Percentiles rank a stretch among this genome's conserved stretches.
These are phyloP conservation scores for Misgurnus anguillicaudatus DNA, from an alignment of 2,113 vertebrate species.

Conservation along the genomic window DNA sequence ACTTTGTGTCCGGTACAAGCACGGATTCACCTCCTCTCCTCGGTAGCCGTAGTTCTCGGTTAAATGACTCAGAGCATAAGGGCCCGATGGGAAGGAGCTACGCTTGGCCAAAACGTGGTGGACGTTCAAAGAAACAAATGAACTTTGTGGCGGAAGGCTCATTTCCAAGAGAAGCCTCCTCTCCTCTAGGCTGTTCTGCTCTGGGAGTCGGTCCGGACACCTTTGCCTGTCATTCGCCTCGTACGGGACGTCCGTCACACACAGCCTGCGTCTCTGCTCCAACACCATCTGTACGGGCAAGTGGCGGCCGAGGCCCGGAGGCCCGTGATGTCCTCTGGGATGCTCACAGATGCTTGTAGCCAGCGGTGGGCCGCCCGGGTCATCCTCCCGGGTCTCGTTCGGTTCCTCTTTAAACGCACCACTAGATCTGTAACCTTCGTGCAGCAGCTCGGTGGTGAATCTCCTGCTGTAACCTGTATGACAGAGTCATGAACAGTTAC, in stretches of 20 bases:
- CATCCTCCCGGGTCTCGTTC: constrained; percentile 62
- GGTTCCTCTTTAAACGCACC: constrained; percentile 78
- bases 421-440: constrained; percentile 55
- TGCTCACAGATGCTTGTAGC: constrained; percentile 75
- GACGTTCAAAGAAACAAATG: constrained; percentile 85
- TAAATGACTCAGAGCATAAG: constrained; percentile 71
- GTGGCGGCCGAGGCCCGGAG: constrained; percentile 70
- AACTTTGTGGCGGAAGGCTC: constrained; percentile 71
- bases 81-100: constrained; percentile 69
- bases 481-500: neutral
- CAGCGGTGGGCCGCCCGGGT: constrained; percentile 62
- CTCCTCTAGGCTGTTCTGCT: constrained; percentile 64
- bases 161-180: constrained; percentile 62
- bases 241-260: constrained; percentile 70
- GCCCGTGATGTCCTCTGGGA: constrained; percentile 56
- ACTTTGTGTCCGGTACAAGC: constrained; percentile 75
- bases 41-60: constrained; percentile 66
- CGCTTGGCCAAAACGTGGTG: constrained; percentile 85
- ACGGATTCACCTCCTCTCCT: constrained; percentile 68
- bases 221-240: constrained; percentile 57
- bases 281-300: constrained; percentile 74
- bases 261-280: constrained; percentile 76
- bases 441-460: constrained; percentile 60
- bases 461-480: neutral
- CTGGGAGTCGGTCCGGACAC: constrained; percentile 52